These are phyloP conservation scores for Tenodera sinensis DNA, from an alignment of 2,888 invertebrate genomes.

Conservation along the genomic window DNA sequence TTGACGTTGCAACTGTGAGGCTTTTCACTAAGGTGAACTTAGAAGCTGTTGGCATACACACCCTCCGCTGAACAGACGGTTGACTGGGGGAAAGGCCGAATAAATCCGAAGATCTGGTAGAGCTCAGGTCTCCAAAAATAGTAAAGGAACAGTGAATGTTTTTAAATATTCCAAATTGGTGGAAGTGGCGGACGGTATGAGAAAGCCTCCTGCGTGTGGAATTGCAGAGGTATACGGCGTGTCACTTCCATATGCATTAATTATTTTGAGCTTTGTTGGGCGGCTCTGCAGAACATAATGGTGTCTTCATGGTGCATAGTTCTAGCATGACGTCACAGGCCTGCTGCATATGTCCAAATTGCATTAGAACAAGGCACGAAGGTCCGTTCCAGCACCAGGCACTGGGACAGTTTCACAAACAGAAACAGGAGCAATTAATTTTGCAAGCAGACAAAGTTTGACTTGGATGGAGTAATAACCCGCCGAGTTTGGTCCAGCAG, in stretches of 20 bases:
- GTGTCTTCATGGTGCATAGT: not conserved
- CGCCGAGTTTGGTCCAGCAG: not conserved
- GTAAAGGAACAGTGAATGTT: too few species aligned
- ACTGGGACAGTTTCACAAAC: not conserved
- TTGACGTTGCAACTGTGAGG: too few species aligned
- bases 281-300: too few species aligned
- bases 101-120: too few species aligned
- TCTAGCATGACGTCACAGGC: not conserved
- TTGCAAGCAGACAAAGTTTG: conserved; percentile 11
- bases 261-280: not conserved
- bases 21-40: too few species aligned
- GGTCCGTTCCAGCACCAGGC: not conserved
- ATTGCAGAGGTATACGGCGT: not conserved
- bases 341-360: too few species aligned
- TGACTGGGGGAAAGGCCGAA: too few species aligned
- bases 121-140: too few species aligned
- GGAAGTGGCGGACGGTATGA: not conserved
- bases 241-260: not conserved
- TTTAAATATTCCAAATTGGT: not conserved
- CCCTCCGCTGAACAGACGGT: too few species aligned
- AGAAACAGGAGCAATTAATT: conserved; percentile 7
- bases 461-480: conserved; percentile 5
- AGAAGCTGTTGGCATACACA: too few species aligned
- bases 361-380: too few species aligned
- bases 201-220: not conserved